Evolutionary conservation across 2,888 invertebrate species (phyloP).

Genomic region (Deilephila elpenor): DNA sequence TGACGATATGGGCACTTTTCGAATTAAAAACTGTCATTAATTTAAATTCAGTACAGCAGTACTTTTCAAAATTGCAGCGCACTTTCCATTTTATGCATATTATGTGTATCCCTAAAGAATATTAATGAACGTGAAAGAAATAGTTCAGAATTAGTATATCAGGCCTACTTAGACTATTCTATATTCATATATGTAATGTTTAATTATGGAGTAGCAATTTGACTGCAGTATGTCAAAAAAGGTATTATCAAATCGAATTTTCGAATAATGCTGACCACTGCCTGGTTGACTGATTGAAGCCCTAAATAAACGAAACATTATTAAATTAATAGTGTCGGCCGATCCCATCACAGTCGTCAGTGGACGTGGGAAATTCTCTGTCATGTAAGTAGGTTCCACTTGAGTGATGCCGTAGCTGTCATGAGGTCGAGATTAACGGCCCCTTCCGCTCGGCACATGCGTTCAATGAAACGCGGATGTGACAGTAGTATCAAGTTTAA

Average conservation of each 20-base stretch:
- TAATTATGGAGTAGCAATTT: too few relatives aligned
- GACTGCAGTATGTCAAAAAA: too few relatives aligned
- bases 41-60: neutral
- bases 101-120: too few relatives aligned
- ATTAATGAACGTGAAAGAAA: too few relatives aligned
- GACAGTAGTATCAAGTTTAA: constrained; percentile 6
- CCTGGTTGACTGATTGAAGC: neutral
- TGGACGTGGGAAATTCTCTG: neutral
- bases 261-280: neutral
- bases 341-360: neutral
- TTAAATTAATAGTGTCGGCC: neutral
- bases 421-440: neutral
- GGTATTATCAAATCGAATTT: neutral
- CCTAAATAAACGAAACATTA: neutral
- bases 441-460: constrained; percentile 3
- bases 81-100: too few relatives aligned
- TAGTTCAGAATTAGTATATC: too few relatives aligned
- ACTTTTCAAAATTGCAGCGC: too few relatives aligned
- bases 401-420: neutral
- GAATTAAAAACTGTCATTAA: neutral
- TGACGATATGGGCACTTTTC: neutral
- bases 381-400: neutral
- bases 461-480: constrained; percentile 3
- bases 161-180: too few relatives aligned
- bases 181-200: too few relatives aligned